Conservation (phyloP, 2,113 vertebrate genomes). For the Equus quagga region DNA sequence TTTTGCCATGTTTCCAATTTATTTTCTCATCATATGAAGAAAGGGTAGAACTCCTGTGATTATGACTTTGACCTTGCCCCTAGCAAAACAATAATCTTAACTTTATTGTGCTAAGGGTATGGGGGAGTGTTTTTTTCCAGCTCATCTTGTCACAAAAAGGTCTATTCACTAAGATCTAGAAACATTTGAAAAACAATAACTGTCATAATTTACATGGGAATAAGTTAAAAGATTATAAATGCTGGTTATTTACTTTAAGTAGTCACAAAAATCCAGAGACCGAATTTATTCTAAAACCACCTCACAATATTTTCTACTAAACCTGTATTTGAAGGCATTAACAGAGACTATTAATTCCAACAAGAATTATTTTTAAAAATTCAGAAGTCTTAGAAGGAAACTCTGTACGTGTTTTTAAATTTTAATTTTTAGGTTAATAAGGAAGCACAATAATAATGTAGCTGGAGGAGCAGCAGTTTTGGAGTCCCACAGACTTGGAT, state of each 20-base stretch:
- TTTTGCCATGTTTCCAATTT: background rate
- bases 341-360: background rate
- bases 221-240: background rate
- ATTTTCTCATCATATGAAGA: slow-evolving; percentile 16
- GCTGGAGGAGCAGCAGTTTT: background rate
- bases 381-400: background rate
- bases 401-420: background rate
- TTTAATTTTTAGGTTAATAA: background rate
- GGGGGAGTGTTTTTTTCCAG: background rate
- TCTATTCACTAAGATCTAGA: background rate
- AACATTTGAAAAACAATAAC: background rate
- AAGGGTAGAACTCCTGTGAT: background rate
- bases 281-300: slow-evolving; percentile 6
- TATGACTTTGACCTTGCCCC: background rate
- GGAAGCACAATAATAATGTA: background rate
- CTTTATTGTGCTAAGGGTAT: background rate
- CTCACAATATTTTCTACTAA: background rate
- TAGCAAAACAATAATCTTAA: background rate
- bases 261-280: background rate
- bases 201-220: background rate
- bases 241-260: background rate
- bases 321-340: background rate
- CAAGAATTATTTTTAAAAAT: background rate
- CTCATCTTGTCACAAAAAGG: background rate
- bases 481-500: background rate